These are phyloP conservation scores for Drosophila albomicans DNA, from an alignment of 1,140 invertebrate species.

Conservation along the genomic window DNA sequence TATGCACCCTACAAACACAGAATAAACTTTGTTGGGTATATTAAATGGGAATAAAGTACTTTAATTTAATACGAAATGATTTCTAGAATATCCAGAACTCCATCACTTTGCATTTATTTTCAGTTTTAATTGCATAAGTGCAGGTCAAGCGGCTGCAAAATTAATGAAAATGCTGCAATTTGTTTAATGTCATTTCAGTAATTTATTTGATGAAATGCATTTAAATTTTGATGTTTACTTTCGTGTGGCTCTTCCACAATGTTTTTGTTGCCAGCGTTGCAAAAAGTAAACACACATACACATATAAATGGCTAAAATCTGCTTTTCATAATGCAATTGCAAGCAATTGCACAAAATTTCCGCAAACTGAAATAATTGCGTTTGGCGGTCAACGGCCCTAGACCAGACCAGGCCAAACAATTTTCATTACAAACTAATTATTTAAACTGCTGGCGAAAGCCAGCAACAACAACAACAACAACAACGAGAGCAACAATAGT, in stretches of 20 bases:
- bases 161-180: constrained; percentile 14
- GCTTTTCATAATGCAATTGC: constrained; percentile 71
- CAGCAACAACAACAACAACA: constrained; percentile 10
- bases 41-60: neutral
- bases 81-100: too few relatives aligned
- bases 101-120: neutral
- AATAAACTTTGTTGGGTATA: neutral
- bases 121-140: constrained; percentile 7
- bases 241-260: constrained; percentile 1
- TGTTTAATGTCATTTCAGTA: constrained; percentile 15
- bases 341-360: constrained; percentile 59
- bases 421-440: constrained; percentile 79
- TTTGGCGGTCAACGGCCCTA: constrained; percentile 38
- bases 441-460: constrained; percentile 50
- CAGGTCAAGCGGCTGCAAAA: neutral
- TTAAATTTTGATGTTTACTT: constrained; percentile 6
- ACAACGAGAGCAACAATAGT: neutral
- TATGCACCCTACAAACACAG: neutral
- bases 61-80: too few relatives aligned
- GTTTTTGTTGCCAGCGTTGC: neutral
- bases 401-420: constrained; percentile 10
- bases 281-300: constrained; percentile 9
- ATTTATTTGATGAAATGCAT: constrained; percentile 21
- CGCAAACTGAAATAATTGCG: constrained; percentile 67
- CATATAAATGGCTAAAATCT: constrained; percentile 51